Conservation (phyloP, 2,888 invertebrate genomes). For the Nomada lathburiana region DNA sequence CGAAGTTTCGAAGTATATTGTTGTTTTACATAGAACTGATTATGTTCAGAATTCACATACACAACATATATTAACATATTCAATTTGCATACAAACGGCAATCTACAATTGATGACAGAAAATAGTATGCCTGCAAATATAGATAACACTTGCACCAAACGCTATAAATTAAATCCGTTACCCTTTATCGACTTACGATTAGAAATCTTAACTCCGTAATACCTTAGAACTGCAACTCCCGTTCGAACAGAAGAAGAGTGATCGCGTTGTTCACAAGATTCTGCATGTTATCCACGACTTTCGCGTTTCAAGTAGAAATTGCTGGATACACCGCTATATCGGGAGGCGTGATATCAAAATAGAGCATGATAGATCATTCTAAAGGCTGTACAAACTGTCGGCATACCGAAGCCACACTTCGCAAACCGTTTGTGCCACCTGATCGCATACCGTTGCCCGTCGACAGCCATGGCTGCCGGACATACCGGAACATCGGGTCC, state of each 20-base stretch:
- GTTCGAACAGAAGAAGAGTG: not conserved
- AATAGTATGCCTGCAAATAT: too few species aligned
- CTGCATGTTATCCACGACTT: not conserved
- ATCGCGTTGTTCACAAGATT: not conserved
- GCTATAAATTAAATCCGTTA: too few species aligned
- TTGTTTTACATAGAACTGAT: too few species aligned
- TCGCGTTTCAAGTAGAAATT: not conserved
- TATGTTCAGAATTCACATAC: too few species aligned
- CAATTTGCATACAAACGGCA: too few species aligned
- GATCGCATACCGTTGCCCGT: conserved; percentile 76
- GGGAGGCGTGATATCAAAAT: conserved; percentile 13
- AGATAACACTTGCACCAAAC: too few species aligned
- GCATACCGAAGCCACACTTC: conserved; percentile 76
- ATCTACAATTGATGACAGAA: too few species aligned
- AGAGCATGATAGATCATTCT: conserved; percentile 49
- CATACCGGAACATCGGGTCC: conserved; percentile 77
- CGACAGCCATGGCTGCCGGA: conserved; percentile 72
- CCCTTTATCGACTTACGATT: not conserved
- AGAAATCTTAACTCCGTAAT: not conserved
- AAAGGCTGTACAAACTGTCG: conserved; percentile 61
- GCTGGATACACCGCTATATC: not conserved
- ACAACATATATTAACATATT: too few species aligned
- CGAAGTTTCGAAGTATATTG: too few species aligned
- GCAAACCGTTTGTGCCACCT: conserved; percentile 73
- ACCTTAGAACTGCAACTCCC: not conserved